A percentile compares a stretch with the other conserved stretches of the same genome.
phyloP scores from a whole-genome alignment of 64 coral and sea anemone genomes.

The Montipora cactus region DNA sequence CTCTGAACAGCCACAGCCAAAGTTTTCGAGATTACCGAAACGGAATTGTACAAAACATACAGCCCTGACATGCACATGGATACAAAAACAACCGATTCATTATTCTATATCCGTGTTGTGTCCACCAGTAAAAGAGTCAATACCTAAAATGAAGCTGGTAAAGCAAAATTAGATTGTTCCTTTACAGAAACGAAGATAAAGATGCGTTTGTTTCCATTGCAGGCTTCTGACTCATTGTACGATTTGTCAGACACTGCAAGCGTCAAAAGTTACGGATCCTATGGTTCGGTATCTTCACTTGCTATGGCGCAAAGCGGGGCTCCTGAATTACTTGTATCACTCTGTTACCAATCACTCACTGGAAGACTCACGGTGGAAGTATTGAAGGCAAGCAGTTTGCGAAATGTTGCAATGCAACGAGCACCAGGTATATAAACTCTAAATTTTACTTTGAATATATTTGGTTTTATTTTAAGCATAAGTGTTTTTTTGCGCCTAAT shows the following conservation, averaged over 20 bases:
- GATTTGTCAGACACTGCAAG: constrained; percentile 98
- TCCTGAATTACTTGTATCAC: constrained; percentile 92
- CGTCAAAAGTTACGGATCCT: constrained; percentile 78
- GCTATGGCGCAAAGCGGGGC: constrained; percentile 92
- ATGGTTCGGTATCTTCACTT: constrained; percentile 92
- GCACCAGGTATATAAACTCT: constrained; percentile 79
- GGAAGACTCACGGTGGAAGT: constrained; percentile 97
- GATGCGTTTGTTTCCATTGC: background rate
- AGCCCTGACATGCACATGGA: too few species aligned
- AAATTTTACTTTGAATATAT: too few species aligned
- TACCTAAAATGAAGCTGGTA: too few species aligned
- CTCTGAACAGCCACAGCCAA: too few species aligned
- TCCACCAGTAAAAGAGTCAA: too few species aligned
- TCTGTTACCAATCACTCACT: constrained; percentile 98
- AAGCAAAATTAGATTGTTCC: too few species aligned
- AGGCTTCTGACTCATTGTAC: constrained; percentile 98
- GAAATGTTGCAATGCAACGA: constrained; percentile 94
- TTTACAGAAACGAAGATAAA: background rate
- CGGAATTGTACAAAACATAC: too few species aligned
- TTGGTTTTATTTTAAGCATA: background rate
- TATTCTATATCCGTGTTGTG: too few species aligned
- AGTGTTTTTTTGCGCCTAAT: background rate
- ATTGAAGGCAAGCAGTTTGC: constrained; percentile 94
- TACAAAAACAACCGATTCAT: too few species aligned
- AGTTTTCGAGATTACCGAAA: too few species aligned